Conservation (phyloP, 2,888 invertebrate genomes). For the Agonopterix heracliana region DNA sequence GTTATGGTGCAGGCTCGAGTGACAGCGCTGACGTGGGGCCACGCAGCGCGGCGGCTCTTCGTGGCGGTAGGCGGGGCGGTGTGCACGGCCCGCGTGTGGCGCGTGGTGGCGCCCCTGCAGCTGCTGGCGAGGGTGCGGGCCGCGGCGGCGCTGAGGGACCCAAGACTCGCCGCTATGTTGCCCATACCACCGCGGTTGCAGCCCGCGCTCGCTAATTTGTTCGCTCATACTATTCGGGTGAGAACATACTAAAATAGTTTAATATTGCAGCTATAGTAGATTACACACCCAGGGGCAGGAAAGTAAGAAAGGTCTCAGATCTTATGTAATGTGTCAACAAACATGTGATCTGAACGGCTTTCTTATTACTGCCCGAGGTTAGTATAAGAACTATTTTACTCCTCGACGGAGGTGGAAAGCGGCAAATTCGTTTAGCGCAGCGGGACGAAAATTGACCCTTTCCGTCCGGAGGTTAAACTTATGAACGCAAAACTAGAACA, state of each 20-base stretch:
- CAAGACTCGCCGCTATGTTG: constrained; percentile 84
- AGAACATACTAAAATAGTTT: constrained; percentile 24
- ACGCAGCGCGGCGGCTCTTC: constrained; percentile 96
- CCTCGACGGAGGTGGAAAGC: too few relatives aligned
- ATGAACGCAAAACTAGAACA: too few relatives aligned
- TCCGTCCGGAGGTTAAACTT: too few relatives aligned
- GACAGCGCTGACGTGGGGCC: constrained; percentile 98
- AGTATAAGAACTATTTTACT: too few relatives aligned
- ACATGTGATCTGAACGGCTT: too few relatives aligned
- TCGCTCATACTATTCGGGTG: constrained; percentile 95
- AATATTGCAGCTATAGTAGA: background rate
- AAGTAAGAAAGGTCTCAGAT: too few relatives aligned
- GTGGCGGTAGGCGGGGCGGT: constrained; percentile 87
- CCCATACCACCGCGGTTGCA: constrained; percentile 92
- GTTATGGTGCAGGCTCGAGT: constrained; percentile 81
- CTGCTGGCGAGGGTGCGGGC: constrained; percentile 90
- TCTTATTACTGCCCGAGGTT: too few relatives aligned
- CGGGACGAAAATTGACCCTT: too few relatives aligned
- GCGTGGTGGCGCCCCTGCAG: constrained; percentile 93
- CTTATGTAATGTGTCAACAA: too few relatives aligned
- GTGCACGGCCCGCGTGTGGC: constrained; percentile 95
- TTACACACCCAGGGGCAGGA: too few relatives aligned
- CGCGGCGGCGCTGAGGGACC: constrained; percentile 83
- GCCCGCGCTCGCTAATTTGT: constrained; percentile 89
- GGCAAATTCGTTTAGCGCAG: too few relatives aligned